Base-by-base conservation (phyloP, 2,888 invertebrate genomes). In the Catocala sponsa region DNA sequence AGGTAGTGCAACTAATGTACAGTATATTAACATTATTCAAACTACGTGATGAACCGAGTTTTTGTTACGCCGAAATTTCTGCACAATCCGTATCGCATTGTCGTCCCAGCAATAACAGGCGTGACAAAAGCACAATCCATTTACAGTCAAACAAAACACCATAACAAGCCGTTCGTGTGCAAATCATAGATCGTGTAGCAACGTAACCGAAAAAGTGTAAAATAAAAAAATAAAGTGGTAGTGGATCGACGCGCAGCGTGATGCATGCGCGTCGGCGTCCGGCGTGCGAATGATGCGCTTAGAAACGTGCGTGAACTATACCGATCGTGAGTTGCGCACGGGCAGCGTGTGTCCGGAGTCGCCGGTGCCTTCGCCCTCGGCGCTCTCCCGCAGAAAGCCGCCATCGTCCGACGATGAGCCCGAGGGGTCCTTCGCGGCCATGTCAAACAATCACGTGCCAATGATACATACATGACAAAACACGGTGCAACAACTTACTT, bases 331-430 rank as follows among this genome's bases (percentile, higher is more conserved):
- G 91, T 87, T 90, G 91, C 94, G 93, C 88, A 94, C 94, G 89
- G 94, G 95, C 90, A 94, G 91, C 86, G 95, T 95, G 91, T 93
- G 91, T 58, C 93, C 94, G 66, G 93, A 80, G 82, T 91, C 93
- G 62, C 82, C 88, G 68, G 85, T 85, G 72, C 78, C 86, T 73
- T 89, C 91, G 74, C 73, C 85, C 77, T 87, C 90, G 70, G 80
- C 88, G 72, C 86, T 88, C 79, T 89, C 91, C 64, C 86, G 88
- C 89, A 90, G 91, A 88, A 94, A 94, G 68, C 94, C 95, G 84
- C 94, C 95, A 76, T 94, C 94, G 88, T 94, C 94, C 83, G 94
- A 94, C 81, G 95, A 95, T 68, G 94, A 94, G 83, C 94, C 94
- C 84, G 94, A 95, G 68, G 90, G 89, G 71, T 94, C 94, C 94